Evolutionary conservation across 2,888 invertebrate species (phyloP).

Genomic region (Diogma glabrata): DNA sequence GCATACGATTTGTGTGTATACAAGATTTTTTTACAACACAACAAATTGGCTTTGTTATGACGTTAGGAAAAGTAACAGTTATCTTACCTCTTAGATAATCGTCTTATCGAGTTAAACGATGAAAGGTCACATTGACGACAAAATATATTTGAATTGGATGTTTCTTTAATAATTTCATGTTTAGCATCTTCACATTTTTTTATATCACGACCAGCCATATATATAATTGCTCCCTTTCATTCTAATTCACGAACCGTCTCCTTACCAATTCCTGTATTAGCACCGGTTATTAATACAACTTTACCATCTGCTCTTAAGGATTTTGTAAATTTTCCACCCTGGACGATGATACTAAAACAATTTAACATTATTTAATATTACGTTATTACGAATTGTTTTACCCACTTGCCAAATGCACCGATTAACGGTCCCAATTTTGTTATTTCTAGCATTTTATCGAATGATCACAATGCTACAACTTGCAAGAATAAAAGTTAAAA

Average conservation of each 20-base stretch:
- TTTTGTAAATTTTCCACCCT: conserved; percentile 49
- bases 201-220: conserved; percentile 78
- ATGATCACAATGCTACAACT: too few species aligned
- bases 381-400: background rate
- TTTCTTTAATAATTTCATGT: conserved; percentile 59
- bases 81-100: conserved; percentile 47
- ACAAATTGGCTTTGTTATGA: too few species aligned
- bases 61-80: too few species aligned
- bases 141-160: conserved; percentile 64
- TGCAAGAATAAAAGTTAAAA: too few species aligned
- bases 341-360: conserved; percentile 31
- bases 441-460: background rate
- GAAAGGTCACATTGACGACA: conserved; percentile 40
- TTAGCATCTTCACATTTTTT: conserved; percentile 59
- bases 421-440: background rate
- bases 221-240: conserved; percentile 60
- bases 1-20: too few species aligned
- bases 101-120: conserved; percentile 42
- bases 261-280: conserved; percentile 71
- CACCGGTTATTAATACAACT: conserved; percentile 65
- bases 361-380: too few species aligned
- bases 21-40: too few species aligned
- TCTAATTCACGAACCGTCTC: conserved; percentile 63
- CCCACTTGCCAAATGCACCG: conserved; percentile 4
- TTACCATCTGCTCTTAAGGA: conserved; percentile 45